Conservation (phyloP, 2,113 vertebrate species). For the Xiphias gladius region DNA sequence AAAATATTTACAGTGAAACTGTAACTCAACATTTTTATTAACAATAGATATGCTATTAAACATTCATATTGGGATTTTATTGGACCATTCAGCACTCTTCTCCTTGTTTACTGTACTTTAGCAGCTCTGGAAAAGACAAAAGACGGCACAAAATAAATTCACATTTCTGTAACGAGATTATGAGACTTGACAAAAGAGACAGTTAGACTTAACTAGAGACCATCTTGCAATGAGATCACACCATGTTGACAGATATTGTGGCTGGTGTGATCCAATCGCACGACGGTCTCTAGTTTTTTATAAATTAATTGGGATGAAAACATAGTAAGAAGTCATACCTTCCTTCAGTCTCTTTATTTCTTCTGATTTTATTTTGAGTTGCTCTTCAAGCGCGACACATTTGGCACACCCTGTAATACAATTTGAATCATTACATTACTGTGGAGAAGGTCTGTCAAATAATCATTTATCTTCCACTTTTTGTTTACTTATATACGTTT, state of each 20-base stretch:
- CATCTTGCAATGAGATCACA: too few species aligned
- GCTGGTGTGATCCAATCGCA: too few species aligned
- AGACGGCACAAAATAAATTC: background rate
- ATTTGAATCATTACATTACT: background rate
- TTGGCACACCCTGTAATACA: constrained; percentile 68
- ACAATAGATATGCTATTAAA: background rate
- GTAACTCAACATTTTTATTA: background rate
- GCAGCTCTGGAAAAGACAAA: constrained; percentile 53
- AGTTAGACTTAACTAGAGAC: too few species aligned
- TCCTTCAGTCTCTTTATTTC: constrained; percentile 65
- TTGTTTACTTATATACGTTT: background rate
- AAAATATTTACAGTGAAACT: background rate
- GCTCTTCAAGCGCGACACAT: constrained; percentile 51
- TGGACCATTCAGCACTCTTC: constrained; percentile 6
- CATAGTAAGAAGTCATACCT: constrained; percentile 41
- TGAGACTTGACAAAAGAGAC: background rate
- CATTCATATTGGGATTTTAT: background rate
- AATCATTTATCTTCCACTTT: background rate
- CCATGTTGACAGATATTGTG: too few species aligned
- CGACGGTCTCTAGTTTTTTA: background rate
- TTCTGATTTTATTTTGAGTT: constrained; percentile 43
- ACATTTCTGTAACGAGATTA: background rate
- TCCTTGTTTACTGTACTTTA: constrained; percentile 44
- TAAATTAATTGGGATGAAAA: background rate
- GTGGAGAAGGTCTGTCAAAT: background rate